These are phyloP conservation scores for Yponomeuta sedellus DNA, from an alignment of 2,888 invertebrate species.

Conservation along the genomic window DNA sequence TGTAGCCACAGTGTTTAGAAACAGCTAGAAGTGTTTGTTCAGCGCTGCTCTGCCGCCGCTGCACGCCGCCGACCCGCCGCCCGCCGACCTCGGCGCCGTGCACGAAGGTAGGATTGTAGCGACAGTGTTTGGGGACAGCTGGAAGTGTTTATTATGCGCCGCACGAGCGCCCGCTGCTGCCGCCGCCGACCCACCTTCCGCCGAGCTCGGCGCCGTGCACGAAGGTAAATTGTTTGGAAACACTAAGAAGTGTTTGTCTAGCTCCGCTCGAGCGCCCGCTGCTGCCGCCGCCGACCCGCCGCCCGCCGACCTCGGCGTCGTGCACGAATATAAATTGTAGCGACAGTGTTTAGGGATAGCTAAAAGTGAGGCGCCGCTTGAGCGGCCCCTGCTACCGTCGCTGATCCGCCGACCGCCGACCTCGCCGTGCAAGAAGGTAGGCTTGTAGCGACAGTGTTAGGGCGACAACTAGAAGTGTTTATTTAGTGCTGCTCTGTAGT, in stretches of 20 bases:
- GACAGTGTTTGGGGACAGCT: too few species aligned
- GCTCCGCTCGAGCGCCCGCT: constrained; percentile 51
- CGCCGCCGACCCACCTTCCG: constrained; percentile 59
- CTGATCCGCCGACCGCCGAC: constrained; percentile 47
- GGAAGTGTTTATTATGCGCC: constrained; percentile 40
- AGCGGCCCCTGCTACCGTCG: constrained; percentile 26
- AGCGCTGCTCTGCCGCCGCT: constrained; percentile 45
- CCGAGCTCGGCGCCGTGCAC: constrained; percentile 72
- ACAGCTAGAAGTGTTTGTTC: constrained; percentile 33
- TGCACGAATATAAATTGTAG: constrained; percentile 61
- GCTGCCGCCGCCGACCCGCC: constrained; percentile 28
- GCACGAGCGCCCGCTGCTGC: constrained; percentile 46
- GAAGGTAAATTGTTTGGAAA: constrained; percentile 47
- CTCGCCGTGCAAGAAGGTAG: constrained; percentile 74
- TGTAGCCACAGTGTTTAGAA: not conserved
- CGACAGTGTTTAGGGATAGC: too few species aligned
- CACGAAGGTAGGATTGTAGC: constrained; percentile 58
- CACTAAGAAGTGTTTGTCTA: too few species aligned
- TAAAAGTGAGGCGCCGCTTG: constrained; percentile 34
- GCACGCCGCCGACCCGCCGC: constrained; percentile 50
- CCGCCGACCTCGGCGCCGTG: constrained; percentile 70
- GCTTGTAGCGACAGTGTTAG: too few species aligned
- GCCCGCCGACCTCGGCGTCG: constrained; percentile 68
- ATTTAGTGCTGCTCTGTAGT: constrained; percentile 30
- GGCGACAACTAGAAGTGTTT: not conserved